Evolutionary conservation across 2,113 vertebrate genomes (phyloP).

Genomic region (Lampris incognitus): DNA sequence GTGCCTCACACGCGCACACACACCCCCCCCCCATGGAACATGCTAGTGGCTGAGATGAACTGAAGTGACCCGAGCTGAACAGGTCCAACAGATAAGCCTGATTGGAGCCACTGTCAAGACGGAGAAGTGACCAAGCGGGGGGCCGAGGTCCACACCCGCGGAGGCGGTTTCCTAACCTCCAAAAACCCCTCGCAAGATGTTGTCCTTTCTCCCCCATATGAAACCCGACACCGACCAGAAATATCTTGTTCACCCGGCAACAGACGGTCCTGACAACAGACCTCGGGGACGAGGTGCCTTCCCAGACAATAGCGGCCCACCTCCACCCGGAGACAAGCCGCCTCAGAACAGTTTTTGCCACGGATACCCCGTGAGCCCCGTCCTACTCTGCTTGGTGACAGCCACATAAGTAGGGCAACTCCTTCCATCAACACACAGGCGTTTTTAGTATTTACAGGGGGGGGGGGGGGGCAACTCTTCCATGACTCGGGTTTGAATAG

Average conservation of each 20-base stretch:
- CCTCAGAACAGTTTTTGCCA: background rate
- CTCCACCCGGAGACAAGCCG: background rate
- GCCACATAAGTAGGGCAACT: background rate
- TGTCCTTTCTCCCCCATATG: conserved; percentile 40
- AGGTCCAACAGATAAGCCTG: background rate
- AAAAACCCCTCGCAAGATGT: conserved; percentile 33
- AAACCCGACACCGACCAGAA: conserved; percentile 66
- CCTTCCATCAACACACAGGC: background rate
- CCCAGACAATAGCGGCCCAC: conserved; percentile 32
- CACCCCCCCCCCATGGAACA: no score
- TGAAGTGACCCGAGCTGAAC: background rate
- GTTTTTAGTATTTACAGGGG: no score
- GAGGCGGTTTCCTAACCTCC: conserved; percentile 46
- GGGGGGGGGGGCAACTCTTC: no score
- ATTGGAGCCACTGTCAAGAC: background rate
- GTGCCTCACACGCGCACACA: conserved; percentile 5
- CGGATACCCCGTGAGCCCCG: background rate
- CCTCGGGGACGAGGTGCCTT: conserved; percentile 32
- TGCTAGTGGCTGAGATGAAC: background rate
- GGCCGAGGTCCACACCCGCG: conserved; percentile 18
- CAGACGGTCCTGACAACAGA: conserved; percentile 58
- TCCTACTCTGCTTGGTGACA: background rate
- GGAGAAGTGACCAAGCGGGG: background rate
- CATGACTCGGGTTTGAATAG: no score
- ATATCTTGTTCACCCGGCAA: conserved; percentile 74